Base-by-base conservation (phyloP, 2,888 invertebrate species). In the Caenorhabditis wallacei region DNA sequence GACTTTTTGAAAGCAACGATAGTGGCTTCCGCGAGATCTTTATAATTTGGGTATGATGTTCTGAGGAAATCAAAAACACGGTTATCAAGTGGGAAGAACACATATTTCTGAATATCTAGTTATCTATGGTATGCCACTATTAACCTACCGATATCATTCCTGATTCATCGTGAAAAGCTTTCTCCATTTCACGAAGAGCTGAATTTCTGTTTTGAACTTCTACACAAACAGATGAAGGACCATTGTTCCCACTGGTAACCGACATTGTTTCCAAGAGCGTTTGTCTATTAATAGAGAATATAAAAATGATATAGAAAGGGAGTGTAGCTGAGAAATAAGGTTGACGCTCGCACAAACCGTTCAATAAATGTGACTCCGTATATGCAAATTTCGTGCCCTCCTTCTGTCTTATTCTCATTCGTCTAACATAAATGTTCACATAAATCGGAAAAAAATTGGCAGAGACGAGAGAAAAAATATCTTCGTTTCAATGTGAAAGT, bases 21-120 rank as follows among this genome's bases (percentile, higher is more conserved):
- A 4, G 22, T 37, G 4, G 35, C 35, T 53, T 13, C 20, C 0
- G 66, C 30, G 1, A 51, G 16, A 1, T 1, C 18, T 5, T 2
- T 0, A 26, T 66, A 53, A 18, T 66, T 2, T 1, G 53, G 66
- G 20, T 37, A 10, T 37, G 18, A 8, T 20, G 4, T 2, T 0
- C 30, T 11, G 3, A 66, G 16, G 16, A 30, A 20, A n/a, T 35
- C 24, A 20, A 18, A 46, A 30, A 53, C 53, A 13, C 53, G 66
- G 18, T 66, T 35, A 22, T 66, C 66, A 2, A 66, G 20, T 1
- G 66, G 63, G 30, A 64, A 64, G 18, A 40, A 64, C 18, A 8
- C n/a, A 11, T 30, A 48, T 2, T 24, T 30, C 63, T 64, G 18
- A 48, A 64, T 18, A 63, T 1, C 24, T 20, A 2, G 16, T 18